Percentiles rank a stretch among this genome's conserved stretches.
These are phyloP conservation scores for Serilophus lunatus DNA, from an alignment of 2,113 vertebrate genomes.

Conservation along the genomic window DNA sequence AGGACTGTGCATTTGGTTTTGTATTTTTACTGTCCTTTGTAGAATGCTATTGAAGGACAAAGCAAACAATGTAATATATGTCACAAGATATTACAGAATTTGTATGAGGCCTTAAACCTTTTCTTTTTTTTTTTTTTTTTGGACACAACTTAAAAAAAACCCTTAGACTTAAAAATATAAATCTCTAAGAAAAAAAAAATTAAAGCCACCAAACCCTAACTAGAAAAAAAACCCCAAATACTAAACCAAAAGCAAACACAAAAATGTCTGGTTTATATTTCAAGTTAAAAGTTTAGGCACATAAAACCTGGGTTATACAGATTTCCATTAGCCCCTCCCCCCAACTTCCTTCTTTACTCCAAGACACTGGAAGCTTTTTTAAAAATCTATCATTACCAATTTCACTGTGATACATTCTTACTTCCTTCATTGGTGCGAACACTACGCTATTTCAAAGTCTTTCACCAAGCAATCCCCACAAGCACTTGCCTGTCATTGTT, in stretches of 20 bases:
- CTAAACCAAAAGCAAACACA: background rate
- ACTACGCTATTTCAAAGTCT: background rate
- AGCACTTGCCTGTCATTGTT: background rate
- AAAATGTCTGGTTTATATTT: background rate
- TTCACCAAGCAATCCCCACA: background rate
- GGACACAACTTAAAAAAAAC: background rate
- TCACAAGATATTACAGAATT: background rate
- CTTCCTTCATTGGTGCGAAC: background rate
- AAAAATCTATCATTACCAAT: background rate
- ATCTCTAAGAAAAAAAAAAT: background rate
- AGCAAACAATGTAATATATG: background rate
- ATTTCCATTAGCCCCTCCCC: background rate
- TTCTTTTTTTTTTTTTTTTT: too few relatives aligned
- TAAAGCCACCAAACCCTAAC: background rate
- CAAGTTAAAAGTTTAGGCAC: background rate
- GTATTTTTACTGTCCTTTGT: background rate
- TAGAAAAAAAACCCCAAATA: background rate
- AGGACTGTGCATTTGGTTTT: background rate
- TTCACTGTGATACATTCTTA: background rate
- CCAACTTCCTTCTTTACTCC: background rate
- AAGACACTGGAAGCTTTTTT: background rate
- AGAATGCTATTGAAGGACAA: slow-evolving; percentile 5
- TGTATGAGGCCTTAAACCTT: background rate
- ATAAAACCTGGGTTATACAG: background rate
- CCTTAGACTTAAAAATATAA: background rate